phyloP scores from a whole-genome alignment of 2,888 invertebrate species.

The Dendrolimus pini region DNA sequence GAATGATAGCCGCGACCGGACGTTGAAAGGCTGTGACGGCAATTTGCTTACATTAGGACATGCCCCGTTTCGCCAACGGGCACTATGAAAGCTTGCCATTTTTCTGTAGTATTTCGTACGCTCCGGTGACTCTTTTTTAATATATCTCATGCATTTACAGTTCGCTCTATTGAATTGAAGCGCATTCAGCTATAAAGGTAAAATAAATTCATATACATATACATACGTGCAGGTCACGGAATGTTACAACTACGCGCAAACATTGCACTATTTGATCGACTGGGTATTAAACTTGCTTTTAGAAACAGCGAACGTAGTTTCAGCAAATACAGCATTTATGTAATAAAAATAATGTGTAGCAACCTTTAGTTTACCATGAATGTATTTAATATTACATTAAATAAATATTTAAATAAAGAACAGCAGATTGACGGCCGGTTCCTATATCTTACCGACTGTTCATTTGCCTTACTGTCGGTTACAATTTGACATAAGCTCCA shows the following conservation, averaged over 20 bases:
- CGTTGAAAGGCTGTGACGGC: constrained; percentile 71
- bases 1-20: constrained; percentile 72
- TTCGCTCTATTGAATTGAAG: constrained; percentile 40
- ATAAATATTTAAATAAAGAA: too few relatives aligned
- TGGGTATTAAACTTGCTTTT: constrained; percentile 54
- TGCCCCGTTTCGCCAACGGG: constrained; percentile 47
- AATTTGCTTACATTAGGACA: constrained; percentile 75
- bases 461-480: too few relatives aligned
- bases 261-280: constrained; percentile 38
- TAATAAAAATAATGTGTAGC: too few relatives aligned
- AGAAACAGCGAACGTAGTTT: constrained; percentile 24
- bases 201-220: constrained; percentile 38
- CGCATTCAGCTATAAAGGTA: constrained; percentile 49
- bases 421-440: too few relatives aligned
- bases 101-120: constrained; percentile 32
- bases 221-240: constrained; percentile 32
- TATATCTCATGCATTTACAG: not conserved
- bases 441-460: too few relatives aligned
- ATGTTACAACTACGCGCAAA: constrained; percentile 39
- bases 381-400: too few relatives aligned
- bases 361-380: too few relatives aligned
- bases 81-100: constrained; percentile 34
- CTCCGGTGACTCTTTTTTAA: constrained; percentile 6
- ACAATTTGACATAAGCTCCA: too few relatives aligned
- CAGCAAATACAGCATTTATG: too few relatives aligned